A percentile compares a stretch with the other conserved stretches of the same genome.
phyloP scores from a whole-genome alignment of 2,888 invertebrate species.

The Cistogaster globosa region DNA sequence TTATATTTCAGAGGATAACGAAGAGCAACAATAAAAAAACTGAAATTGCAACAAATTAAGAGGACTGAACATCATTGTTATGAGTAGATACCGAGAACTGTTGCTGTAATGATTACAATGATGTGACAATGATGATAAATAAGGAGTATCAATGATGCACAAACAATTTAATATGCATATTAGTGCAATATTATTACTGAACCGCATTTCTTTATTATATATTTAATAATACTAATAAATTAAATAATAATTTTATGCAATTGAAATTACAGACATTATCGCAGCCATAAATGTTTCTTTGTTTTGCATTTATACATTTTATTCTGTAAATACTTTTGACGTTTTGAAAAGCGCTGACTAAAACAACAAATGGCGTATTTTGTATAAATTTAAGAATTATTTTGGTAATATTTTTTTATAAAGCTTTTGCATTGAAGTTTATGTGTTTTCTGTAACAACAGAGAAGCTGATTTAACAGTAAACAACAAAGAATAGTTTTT shows the following conservation, averaged over 20 bases:
- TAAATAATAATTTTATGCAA: conserved; percentile 32
- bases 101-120: conserved; percentile 1
- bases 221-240: conserved; percentile 27
- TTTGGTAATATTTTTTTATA: conserved; percentile 24
- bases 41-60: neutral
- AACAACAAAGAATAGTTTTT: too few relatives aligned
- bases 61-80: neutral
- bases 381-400: conserved; percentile 28
- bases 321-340: neutral
- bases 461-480: neutral
- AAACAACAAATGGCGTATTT: conserved; percentile 28
- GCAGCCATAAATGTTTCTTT: conserved; percentile 14
- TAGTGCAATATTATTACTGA: conserved; percentile 1
- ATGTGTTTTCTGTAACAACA: neutral
- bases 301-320: neutral
- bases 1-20: conserved; percentile 19
- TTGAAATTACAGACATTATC: conserved; percentile 30
- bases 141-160: neutral
- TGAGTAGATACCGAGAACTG: neutral
- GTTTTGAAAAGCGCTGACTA: neutral
- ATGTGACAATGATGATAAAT: conserved; percentile 20
- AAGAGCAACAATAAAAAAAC: neutral
- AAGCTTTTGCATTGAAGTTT: neutral
- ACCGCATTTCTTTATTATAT: neutral
- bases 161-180: conserved; percentile 16